Evolutionary conservation across 2,113 vertebrate species (phyloP).

Genomic region (Oreochromis niloticus): DNA sequence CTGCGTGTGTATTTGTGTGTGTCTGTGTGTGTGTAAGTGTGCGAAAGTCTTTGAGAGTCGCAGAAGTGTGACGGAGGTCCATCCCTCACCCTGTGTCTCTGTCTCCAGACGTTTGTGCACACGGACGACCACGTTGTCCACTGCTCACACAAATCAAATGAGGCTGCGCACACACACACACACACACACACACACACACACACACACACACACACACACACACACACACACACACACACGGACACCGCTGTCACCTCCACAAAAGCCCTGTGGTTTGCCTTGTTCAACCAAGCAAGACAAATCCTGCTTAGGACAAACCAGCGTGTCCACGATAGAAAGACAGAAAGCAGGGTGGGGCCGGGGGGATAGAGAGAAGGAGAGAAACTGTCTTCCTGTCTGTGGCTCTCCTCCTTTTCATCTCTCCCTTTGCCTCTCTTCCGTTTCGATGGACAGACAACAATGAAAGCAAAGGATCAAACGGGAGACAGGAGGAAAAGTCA

Average conservation of each 20-base stretch:
- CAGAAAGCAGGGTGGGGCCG: neutral
- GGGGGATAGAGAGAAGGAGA: slow-evolving; percentile 11
- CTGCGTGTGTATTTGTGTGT: neutral
- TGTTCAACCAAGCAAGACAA: slow-evolving; percentile 67
- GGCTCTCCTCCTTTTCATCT: slow-evolving; percentile 25
- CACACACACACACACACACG: slow-evolving; percentile 11
- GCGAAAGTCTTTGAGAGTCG: slow-evolving; percentile 41
- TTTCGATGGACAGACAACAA: slow-evolving; percentile 55
- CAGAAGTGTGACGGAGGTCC: slow-evolving; percentile 51
- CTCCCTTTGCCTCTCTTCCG: slow-evolving; percentile 57
- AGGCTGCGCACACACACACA: slow-evolving; percentile 13
- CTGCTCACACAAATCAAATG: slow-evolving; percentile 25
- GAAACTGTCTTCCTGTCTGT: slow-evolving; percentile 20
- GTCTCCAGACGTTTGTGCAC: slow-evolving; percentile 47
- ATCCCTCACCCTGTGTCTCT: slow-evolving; percentile 48
- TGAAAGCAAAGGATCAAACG: slow-evolving; percentile 48
- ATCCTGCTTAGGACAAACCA: slow-evolving; percentile 65
- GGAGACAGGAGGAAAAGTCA: slow-evolving; percentile 34
- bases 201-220: neutral
- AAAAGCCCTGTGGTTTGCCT: slow-evolving; percentile 66
- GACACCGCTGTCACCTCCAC: slow-evolving; percentile 64
- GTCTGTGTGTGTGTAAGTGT: neutral
- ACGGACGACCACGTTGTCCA: slow-evolving; percentile 1
- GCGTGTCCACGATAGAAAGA: slow-evolving; percentile 36
- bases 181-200: slow-evolving; percentile 6